Base-by-base conservation (phyloP, 1,140 invertebrate species). In the Andricus grossulariae region DNA sequence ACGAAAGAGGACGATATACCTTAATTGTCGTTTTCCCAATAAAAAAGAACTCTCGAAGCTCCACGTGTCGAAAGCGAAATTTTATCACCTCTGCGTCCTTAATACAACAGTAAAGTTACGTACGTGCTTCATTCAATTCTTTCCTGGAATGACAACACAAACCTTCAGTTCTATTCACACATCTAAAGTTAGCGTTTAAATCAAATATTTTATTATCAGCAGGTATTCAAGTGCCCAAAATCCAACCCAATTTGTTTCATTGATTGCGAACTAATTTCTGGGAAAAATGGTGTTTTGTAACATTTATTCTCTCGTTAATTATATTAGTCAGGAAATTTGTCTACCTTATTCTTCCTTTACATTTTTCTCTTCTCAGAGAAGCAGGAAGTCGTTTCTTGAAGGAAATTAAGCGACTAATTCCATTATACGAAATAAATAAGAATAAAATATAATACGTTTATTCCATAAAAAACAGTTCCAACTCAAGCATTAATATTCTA, bases 341-440 rank as follows among this genome's bases (percentile, higher is more conserved):
- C 60, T 39, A 66, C 16, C n/a, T 39, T 16, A 66, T 66, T 66
- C 60, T 45, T 66, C 16, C 13, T 16, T 21, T 6, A 51, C 50
- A 71, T 45, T n/a, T 71, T 19, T 18, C 73, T 52, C 73, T 82
- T 85, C 72, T 72, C 73, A 73, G 73, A 82, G 80, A 73, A 82
- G 80, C 83, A 83, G 86, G 86, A 89, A 88, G 86, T 75, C 82
- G 83, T 83, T 79, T 75, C 84, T 78, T 84, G 74, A 73, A 84
- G 88, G 88, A 89, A 89, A 88, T 86, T 83, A 84, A 82, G 75
- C 72, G 71, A 77, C 82, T 88, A 86, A 89, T 88, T 88, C 75
- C 77, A 89, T 88, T 82, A 72, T 78, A 79, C 75, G 76, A 76
- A 82, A 85, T 82, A 79, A 81, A 83, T 79, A 77, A 77, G 75